Base-by-base conservation (phyloP, 2,113 vertebrate genomes). In the Oncorhynchus keta region DNA sequence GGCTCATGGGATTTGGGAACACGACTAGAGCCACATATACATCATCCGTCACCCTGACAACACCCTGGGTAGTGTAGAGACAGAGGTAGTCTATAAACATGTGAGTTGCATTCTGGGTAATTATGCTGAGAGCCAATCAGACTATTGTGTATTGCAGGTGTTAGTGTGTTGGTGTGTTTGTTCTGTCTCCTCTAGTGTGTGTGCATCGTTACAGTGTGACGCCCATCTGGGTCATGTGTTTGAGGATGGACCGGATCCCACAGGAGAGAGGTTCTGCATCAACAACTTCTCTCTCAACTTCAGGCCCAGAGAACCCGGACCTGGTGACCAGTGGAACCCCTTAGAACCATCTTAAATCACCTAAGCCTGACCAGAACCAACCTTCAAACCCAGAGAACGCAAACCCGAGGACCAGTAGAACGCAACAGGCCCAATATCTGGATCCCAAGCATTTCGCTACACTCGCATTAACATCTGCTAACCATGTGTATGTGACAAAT, bases 161-260 rank as follows among this genome's bases (percentile, higher is more conserved):
- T 51, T 45, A 11, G 39, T 11, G 39, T 45, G 4, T 77, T 2
- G 16, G 22, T 65, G 35, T 66, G 61, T 66, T 4, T 48, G 70
- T 55, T 62, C 70, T 81, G 24, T 76, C 39, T 45, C 39, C 39
- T 45, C 39, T 45, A 45, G 57, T 76, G 22, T 83, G 18, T 45
- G 39, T 77, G 39, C 76, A 45, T 45, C 39, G 9, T 45, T 45
- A 62, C 93, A 98, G 95, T 97, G 97, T 48, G 94, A 95, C 0
- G 95, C 95, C 48, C 97, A 98, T 75, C 93, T 98, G 22, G 97
- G 97, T 73, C 97, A 97, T 0, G 94, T 97, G 74, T 98, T 99
- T 89, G 94, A 95, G 0, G 95, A 98, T 0, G 95, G 97, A 62
- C 97, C 96, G 0, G 81, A 90, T 20, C 95, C 96, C 28, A 92